Percentiles rank a stretch among this genome's conserved stretches.
Conservation (phyloP, 2,888 invertebrate genomes). For the Marronus borbonicus region DNA sequence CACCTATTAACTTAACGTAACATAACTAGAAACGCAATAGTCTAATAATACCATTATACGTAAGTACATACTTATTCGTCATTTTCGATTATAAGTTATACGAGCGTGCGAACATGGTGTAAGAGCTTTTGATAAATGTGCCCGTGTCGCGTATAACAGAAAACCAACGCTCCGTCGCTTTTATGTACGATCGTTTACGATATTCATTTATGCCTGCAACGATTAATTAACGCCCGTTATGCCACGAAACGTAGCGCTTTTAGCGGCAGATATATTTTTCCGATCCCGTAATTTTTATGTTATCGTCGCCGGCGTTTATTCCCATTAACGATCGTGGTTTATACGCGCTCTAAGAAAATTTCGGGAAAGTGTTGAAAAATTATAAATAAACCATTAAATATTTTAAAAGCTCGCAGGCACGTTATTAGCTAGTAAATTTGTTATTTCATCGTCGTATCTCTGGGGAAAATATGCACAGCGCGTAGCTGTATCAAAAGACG, state of each 20-base stretch:
- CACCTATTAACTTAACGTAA: no score
- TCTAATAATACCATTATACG: no score
- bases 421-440: slow-evolving; percentile 25
- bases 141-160: no score
- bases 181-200: no score
- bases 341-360: slow-evolving; percentile 20
- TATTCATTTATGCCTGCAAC: not conserved
- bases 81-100: no score
- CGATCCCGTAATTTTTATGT: slow-evolving; percentile 17
- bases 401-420: slow-evolving; percentile 26
- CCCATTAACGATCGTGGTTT: slow-evolving; percentile 12
- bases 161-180: no score
- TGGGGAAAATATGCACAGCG: no score
- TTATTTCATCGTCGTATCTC: not conserved
- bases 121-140: no score
- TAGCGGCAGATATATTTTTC: slow-evolving; percentile 13
- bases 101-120: no score
- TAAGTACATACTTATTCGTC: no score
- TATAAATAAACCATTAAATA: slow-evolving; percentile 29
- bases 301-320: not conserved
- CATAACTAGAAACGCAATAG: no score
- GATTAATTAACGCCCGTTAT: not conserved
- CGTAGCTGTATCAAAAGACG: no score
- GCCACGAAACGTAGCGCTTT: not conserved
- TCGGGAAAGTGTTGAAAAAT: slow-evolving; percentile 37